Conservation (phyloP, 2,797 vertebrate species). For the Diglossa cyanea region DNA sequence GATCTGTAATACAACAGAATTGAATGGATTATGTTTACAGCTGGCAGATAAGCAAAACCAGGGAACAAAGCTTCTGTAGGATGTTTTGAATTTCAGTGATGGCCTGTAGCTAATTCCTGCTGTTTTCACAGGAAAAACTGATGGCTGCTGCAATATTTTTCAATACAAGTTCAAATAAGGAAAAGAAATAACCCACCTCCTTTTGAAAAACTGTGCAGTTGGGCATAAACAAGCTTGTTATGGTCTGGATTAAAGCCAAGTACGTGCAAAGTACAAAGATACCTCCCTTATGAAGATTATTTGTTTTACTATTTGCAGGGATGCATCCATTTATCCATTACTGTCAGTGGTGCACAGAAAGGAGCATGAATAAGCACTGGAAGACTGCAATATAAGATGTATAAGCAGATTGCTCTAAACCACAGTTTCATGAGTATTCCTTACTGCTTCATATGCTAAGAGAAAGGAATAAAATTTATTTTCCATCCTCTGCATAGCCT, state of each 20-base stretch:
- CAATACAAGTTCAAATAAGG: slow-evolving; percentile 42
- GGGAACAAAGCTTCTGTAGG: slow-evolving; percentile 35
- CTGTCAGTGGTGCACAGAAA: background rate
- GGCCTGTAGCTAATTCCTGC: slow-evolving; percentile 59
- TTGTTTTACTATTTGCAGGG: slow-evolving; percentile 7
- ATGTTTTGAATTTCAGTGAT: slow-evolving; percentile 60
- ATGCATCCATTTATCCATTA: slow-evolving; percentile 10
- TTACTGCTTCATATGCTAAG: background rate
- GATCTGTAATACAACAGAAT: background rate
- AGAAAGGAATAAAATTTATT: background rate
- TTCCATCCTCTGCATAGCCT: background rate
- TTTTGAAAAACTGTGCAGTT: slow-evolving; percentile 22
- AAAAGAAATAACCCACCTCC: slow-evolving; percentile 51
- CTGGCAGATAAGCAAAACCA: slow-evolving; percentile 54
- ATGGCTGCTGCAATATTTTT: slow-evolving; percentile 50
- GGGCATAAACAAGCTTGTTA: slow-evolving; percentile 45
- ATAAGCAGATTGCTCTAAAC: background rate
- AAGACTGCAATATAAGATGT: background rate
- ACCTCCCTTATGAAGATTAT: slow-evolving; percentile 1
- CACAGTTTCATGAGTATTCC: background rate
- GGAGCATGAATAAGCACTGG: background rate
- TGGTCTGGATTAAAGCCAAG: slow-evolving; percentile 16
- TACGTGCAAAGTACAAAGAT: background rate
- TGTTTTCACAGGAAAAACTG: slow-evolving; percentile 55
- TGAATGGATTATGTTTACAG: slow-evolving; percentile 46